Evolutionary conservation across 2,797 vertebrate genomes (phyloP).

Genomic region (Stomatorhinus walkeri): DNA sequence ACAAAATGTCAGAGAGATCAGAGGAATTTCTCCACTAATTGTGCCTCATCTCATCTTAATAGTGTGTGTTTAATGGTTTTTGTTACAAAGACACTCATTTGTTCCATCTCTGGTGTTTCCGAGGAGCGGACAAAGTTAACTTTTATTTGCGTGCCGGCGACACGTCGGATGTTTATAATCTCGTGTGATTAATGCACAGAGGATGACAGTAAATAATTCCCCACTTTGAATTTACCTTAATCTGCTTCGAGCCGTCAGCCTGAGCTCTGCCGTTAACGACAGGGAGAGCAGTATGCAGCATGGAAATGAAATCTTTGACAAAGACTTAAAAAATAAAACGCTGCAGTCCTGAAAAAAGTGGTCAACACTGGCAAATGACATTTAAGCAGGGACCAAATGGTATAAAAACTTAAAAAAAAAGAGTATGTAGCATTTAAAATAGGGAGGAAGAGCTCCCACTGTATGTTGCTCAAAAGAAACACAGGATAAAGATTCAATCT

Average conservation of each 20-base stretch:
- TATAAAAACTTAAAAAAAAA: not conserved
- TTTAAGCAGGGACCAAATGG: not conserved
- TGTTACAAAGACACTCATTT: slow-evolving; percentile 61
- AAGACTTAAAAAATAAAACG: not conserved
- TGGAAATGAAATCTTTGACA: not conserved
- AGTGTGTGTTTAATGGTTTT: slow-evolving; percentile 91
- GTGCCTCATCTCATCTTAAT: slow-evolving; percentile 98
- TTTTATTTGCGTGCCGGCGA: slow-evolving; percentile 6
- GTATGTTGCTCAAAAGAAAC: not conserved
- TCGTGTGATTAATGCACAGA: not conserved
- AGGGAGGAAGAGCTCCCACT: not conserved
- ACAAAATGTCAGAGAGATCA: slow-evolving; percentile 99
- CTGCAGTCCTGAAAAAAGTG: not conserved
- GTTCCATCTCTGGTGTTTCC: slow-evolving; percentile 7
- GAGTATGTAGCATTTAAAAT: not conserved
- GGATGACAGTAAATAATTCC: not conserved
- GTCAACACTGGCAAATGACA: not conserved
- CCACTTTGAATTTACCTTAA: slow-evolving; percentile 10
- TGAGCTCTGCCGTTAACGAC: not conserved
- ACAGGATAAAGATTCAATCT: not conserved
- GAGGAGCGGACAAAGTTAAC: slow-evolving; percentile 11
- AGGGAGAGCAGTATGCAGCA: not conserved
- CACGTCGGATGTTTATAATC: not conserved
- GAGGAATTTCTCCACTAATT: slow-evolving; percentile 99
- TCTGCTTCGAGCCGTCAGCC: slow-evolving; percentile 4